Evolutionary conservation across 2,113 vertebrate genomes (phyloP).

Genomic region (Phalacrocorax brasilianus): DNA sequence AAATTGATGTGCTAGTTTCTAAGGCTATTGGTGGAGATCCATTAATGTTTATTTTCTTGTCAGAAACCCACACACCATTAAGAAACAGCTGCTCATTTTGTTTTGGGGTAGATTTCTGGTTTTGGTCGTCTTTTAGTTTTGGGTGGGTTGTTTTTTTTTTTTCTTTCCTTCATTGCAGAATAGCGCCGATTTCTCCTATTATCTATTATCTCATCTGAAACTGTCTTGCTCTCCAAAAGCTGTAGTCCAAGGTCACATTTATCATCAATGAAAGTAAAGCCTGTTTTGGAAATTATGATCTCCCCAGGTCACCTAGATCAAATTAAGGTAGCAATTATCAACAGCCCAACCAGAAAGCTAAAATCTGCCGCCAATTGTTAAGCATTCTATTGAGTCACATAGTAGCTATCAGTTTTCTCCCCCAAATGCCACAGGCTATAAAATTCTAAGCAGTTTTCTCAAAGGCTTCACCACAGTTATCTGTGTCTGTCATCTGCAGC

Average conservation of each 20-base stretch:
- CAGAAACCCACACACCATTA: slow-evolving; percentile 55
- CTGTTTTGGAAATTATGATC: slow-evolving; percentile 43
- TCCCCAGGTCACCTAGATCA: slow-evolving; percentile 59
- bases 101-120: background rate
- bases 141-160: background rate
- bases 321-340: slow-evolving; percentile 62
- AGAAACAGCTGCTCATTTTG: slow-evolving; percentile 47
- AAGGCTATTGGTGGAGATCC: slow-evolving; percentile 39
- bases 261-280: slow-evolving; percentile 63
- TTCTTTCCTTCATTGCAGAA: background rate
- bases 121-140: background rate
- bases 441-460: slow-evolving; percentile 53
- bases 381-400: slow-evolving; percentile 34
- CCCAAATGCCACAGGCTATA: slow-evolving; percentile 45
- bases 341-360: slow-evolving; percentile 46
- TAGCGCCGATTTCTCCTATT: background rate
- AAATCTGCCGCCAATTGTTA: slow-evolving; percentile 56
- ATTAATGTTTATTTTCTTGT: slow-evolving; percentile 68
- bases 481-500: slow-evolving; percentile 50
- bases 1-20: slow-evolving; percentile 57
- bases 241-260: slow-evolving; percentile 48
- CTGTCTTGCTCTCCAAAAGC: background rate
- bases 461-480: slow-evolving; percentile 42
- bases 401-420: slow-evolving; percentile 33
- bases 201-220: slow-evolving; percentile 22